A percentile compares a stretch with the other conserved stretches of the same genome.
Conservation (phyloP, 2,113 vertebrate genomes). For the Anser cygnoides region DNA sequence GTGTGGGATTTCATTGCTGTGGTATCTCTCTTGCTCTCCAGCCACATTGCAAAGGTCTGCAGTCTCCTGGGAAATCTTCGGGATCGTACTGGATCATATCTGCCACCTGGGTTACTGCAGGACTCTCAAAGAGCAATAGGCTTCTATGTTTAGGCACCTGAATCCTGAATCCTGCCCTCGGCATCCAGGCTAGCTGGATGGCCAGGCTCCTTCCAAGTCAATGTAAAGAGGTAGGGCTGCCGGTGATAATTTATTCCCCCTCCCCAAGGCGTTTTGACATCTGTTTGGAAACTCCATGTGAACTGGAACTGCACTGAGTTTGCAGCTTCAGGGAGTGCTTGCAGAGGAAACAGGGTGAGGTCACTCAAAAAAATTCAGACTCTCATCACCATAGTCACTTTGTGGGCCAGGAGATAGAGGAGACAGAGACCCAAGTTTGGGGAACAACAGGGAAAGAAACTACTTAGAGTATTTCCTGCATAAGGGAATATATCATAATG, state of each 20-base stretch:
- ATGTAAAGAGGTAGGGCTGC: neutral
- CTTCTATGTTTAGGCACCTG: rapidly evolving
- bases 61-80: neutral
- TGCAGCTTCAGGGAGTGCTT: neutral
- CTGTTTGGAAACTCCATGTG: neutral
- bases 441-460: neutral
- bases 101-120: neutral
- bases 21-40: neutral
- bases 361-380: neutral
- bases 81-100: neutral
- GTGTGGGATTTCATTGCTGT: neutral
- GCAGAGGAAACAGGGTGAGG: neutral
- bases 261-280: neutral
- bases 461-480: neutral
- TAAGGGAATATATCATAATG: neutral
- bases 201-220: neutral
- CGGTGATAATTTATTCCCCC: neutral
- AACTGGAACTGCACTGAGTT: neutral
- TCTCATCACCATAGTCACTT: neutral
- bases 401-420: neutral
- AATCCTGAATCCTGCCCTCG: neutral
- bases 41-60: neutral
- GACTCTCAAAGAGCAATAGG: neutral
- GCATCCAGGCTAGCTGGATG: neutral
- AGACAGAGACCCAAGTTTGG: neutral